A percentile compares a stretch with the other conserved stretches of the same genome.
phyloP scores from a whole-genome alignment of 2,113 vertebrate genomes.

The Abramis brama region DNA sequence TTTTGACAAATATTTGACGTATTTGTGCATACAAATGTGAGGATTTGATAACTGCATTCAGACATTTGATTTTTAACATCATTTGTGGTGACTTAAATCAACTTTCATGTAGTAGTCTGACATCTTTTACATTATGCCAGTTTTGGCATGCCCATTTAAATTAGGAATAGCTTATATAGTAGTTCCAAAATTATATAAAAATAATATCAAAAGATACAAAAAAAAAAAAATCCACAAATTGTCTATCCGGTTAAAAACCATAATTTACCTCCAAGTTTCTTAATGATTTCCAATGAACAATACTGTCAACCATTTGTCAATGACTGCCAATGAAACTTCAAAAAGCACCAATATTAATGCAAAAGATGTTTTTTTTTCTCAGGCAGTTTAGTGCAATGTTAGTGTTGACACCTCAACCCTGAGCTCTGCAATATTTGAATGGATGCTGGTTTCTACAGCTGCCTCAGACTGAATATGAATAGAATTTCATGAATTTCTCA shows the following conservation, averaged over 20 bases:
- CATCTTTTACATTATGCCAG: background rate
- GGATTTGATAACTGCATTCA: background rate
- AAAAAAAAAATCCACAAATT: background rate
- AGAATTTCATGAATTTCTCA: background rate
- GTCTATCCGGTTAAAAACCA: background rate
- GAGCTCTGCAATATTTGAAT: slow-evolving; percentile 5
- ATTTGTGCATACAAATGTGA: background rate
- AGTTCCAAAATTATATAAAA: background rate
- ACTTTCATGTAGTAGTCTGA: slow-evolving; percentile 2
- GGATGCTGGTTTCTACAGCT: background rate
- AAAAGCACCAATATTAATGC: background rate
- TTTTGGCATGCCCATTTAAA: background rate
- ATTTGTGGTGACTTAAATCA: background rate
- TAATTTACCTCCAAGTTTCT: background rate
- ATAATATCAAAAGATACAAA: background rate
- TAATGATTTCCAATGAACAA: slow-evolving; percentile 2
- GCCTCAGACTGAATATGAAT: background rate
- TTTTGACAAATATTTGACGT: background rate
- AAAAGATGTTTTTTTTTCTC: background rate
- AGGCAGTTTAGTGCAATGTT: slow-evolving; percentile 11
- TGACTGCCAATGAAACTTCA: background rate
- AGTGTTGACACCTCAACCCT: slow-evolving; percentile 4
- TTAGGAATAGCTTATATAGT: background rate
- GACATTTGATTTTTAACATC: no score
- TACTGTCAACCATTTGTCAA: background rate